Evolutionary conservation across 1,140 invertebrate species (phyloP), one percentile per base, ranked within the genome.

Genomic region (Ectropis grisescens): DNA sequence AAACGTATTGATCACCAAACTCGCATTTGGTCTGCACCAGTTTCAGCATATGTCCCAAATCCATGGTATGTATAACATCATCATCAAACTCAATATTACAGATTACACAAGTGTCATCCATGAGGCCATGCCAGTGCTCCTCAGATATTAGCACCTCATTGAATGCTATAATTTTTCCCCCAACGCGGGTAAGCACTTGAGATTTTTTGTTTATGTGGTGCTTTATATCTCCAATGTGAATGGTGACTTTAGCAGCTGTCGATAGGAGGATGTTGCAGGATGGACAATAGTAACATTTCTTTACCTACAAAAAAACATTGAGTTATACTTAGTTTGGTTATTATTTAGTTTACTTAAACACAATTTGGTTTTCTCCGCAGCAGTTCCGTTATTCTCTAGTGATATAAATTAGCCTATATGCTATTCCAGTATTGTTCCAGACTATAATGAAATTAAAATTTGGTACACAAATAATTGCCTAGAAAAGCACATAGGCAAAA

Each of bases 231-330:
- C n/a, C 24, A n/a, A 58, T 22, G 13, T 58, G 54, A 1, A 53
- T 22, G 0, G 33, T 32, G 4, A 55, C 46, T 40, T 38, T 46
- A 1, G 41, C 29, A 8, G 47, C 15, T n/a, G 49, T 45, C 1
- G 28, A 4, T 6, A 58, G 9, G 8, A 55, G n/a, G 22, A 33
- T 33, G 13, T 58, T 55, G 35, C 55, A 58, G 13, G 32, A 41
- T 22, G 54, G 47, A 22, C 55, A 58, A 24, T 48, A 55, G 40
- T 58, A 58, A 12, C 43, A 43, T 16, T 31, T 41, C 16, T 48
- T 51, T 7, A 55, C 45, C 55, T 58, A 13, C 49, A 53, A 2
- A 13, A 23, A 11, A 27, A 26, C 10, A 26, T 28, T 27, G 32
- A 8, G 9, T 35, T 32, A 27, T 25, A n/a, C n/a, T n/a, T n/a